Percentiles rank a stretch among this genome's conserved stretches.
These are phyloP conservation scores for Stegastes partitus DNA, from an alignment of 2,113 vertebrate genomes.

Conservation along the genomic window DNA sequence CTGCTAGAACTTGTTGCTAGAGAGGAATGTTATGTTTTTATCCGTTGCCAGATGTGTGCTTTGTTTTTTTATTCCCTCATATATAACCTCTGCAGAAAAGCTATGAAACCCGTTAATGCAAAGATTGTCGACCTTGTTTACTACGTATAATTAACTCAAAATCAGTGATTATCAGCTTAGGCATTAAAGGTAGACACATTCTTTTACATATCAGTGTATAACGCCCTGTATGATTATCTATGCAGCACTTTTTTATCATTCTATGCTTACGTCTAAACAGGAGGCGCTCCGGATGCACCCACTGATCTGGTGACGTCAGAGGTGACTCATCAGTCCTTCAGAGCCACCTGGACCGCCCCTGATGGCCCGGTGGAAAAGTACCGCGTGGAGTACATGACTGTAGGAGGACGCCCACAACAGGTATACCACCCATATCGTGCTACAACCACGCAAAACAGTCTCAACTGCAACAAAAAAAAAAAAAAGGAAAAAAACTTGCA, in stretches of 20 bases:
- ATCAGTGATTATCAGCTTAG: not conserved
- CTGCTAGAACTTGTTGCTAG: constrained; percentile 22
- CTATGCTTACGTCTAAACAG: constrained; percentile 52
- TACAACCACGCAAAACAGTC: not conserved
- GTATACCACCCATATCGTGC: constrained; percentile 72
- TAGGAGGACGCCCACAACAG: constrained; percentile 87
- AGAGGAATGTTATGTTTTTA: not conserved
- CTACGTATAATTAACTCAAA: not conserved
- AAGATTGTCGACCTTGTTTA: not conserved
- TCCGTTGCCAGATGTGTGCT: not conserved
- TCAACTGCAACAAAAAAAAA: too few species aligned
- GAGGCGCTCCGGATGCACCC: constrained; percentile 82
- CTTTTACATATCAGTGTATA: not conserved
- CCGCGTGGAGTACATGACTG: constrained; percentile 92
- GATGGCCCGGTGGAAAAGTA: constrained; percentile 92
- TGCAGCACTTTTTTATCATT: constrained; percentile 5
- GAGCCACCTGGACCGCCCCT: constrained; percentile 91
- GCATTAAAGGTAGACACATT: not conserved
- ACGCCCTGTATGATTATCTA: not conserved
- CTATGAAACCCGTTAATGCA: not conserved
- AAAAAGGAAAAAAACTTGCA: not conserved
- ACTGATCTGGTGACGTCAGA: constrained; percentile 94
- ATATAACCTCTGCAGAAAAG: not conserved
- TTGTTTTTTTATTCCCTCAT: too few species aligned
- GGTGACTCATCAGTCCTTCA: constrained; percentile 91